A percentile compares a stretch with the other conserved stretches of the same genome.
phyloP scores from a whole-genome alignment of 2,113 vertebrate genomes.

The Corydoras maculifer region DNA sequence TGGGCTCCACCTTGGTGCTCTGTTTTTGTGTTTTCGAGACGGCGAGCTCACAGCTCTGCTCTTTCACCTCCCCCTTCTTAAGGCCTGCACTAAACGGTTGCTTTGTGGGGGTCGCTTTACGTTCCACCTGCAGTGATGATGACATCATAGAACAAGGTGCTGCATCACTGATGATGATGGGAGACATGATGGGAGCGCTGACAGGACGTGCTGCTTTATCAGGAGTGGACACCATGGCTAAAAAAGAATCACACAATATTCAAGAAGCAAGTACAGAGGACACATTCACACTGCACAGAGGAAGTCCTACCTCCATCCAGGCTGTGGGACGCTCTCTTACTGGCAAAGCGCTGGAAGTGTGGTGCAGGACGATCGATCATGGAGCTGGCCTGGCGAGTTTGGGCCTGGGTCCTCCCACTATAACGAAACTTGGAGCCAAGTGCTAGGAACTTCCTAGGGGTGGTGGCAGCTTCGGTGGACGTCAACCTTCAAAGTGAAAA shows the following conservation, averaged over 20 bases:
- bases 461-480: slow-evolving; percentile 85
- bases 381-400: slow-evolving; percentile 91
- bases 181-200: slow-evolving; percentile 83
- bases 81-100: slow-evolving; percentile 53
- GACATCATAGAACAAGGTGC: slow-evolving; percentile 49
- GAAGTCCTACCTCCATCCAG: slow-evolving; percentile 83
- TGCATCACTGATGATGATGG: slow-evolving; percentile 67
- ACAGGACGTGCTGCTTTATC: slow-evolving; percentile 82
- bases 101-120: slow-evolving; percentile 55
- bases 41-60: slow-evolving; percentile 52
- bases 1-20: slow-evolving; percentile 55
- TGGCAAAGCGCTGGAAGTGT: slow-evolving; percentile 85
- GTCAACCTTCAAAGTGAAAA: slow-evolving; percentile 72
- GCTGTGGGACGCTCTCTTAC: slow-evolving; percentile 88
- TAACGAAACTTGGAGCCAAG: slow-evolving; percentile 97
- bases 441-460: slow-evolving; percentile 85
- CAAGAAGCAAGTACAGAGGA: not conserved
- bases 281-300: not conserved
- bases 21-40: slow-evolving; percentile 53
- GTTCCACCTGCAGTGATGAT: slow-evolving; percentile 32
- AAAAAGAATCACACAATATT: slow-evolving; percentile 28
- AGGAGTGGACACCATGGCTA: slow-evolving; percentile 75
- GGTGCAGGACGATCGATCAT: slow-evolving; percentile 91
- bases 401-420: slow-evolving; percentile 91
- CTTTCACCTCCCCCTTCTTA: slow-evolving; percentile 61